Evolutionary conservation across 2,113 vertebrate species (phyloP), one percentile per base, ranked within the genome.

Genomic region (Chaetura pelagica): DNA sequence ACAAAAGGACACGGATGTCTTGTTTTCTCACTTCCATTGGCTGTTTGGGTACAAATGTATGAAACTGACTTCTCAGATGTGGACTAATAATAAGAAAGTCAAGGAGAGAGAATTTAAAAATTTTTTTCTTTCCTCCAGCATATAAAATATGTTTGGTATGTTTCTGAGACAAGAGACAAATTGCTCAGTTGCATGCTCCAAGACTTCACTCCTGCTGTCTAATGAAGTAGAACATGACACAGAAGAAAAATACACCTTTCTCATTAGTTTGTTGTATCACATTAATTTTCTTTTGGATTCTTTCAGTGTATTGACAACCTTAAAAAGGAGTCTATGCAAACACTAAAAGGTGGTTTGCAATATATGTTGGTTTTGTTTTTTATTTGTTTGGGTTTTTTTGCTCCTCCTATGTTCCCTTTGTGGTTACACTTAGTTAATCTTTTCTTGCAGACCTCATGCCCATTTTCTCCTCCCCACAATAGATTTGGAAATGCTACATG

Each of bases 181-280:
- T 95, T 95, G 75, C 84, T 84, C 72, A 49, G 76, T 81, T 87
- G 87, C 84, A 87, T 1, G 7, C 91, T 94, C 46, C 34, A 52
- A 77, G 87, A 85, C 75, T 87, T 93, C 76, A 77, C 20, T 91
- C 72, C 84, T 94, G 82, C 87, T 95, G 78, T 63, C 55, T 96
- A 90, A 94, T 94, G 90, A 96, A 95, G 67, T 80, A 93, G 75
- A 94, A 86, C 88, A 83, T 83, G 93, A 63, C 59, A 42, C 5
- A 74, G 87, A 86, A 91, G 85, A 88, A 96, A 95, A 96, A 90
- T 66, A 27, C 48, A 90, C 72, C 48, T 97, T 95, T 91, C 89
- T 91, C 34, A 77, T 67, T 90, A 72, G 78, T 89, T 96, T 95
- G 29, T 75, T 1, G 3, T 79, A 67, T 66, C 46, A 85, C 71